A percentile compares a stretch with the other conserved stretches of the same genome.
phyloP scores from a whole-genome alignment of 2,888 invertebrate species.

The Acrobeloides nanus region DNA sequence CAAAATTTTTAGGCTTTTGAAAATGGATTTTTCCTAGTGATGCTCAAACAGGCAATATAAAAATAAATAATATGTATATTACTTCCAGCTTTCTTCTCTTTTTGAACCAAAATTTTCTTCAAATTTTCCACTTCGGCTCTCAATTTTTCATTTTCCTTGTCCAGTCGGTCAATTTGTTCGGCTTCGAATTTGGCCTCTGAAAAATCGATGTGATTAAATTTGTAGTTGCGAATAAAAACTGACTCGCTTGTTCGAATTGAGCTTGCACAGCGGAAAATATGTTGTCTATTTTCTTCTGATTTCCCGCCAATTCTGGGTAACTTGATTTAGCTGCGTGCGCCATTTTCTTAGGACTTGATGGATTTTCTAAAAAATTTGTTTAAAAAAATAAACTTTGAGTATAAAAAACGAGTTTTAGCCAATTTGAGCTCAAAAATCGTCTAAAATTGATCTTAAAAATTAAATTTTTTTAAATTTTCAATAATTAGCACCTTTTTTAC shows the following conservation, averaged over 20 bases:
- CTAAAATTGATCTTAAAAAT: too few species aligned
- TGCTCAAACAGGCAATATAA: too few species aligned
- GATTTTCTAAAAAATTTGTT: background rate
- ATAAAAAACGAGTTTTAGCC: too few species aligned
- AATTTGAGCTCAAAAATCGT: too few species aligned
- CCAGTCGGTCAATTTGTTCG: slow-evolving; percentile 22
- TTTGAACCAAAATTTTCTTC: slow-evolving; percentile 28
- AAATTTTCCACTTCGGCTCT: slow-evolving; percentile 31
- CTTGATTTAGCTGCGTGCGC: background rate
- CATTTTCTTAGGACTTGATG: background rate
- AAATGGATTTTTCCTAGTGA: too few species aligned
- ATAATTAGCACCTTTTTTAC: too few species aligned
- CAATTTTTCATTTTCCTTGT: slow-evolving; percentile 32
- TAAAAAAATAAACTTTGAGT: background rate
- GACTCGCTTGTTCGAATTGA: slow-evolving; percentile 14
- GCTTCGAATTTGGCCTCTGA: slow-evolving; percentile 12
- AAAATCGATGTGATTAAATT: slow-evolving; percentile 2
- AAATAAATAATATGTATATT: too few species aligned
- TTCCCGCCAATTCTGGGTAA: background rate
- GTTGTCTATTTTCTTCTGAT: background rate
- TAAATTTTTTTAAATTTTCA: too few species aligned
- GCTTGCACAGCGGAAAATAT: background rate
- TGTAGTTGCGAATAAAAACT: background rate
- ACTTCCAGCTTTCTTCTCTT: slow-evolving; percentile 41
- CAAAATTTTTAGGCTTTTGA: too few species aligned